Evolutionary conservation across 2,797 vertebrate genomes (phyloP).

Genomic region (Sphaeramia orbicularis): DNA sequence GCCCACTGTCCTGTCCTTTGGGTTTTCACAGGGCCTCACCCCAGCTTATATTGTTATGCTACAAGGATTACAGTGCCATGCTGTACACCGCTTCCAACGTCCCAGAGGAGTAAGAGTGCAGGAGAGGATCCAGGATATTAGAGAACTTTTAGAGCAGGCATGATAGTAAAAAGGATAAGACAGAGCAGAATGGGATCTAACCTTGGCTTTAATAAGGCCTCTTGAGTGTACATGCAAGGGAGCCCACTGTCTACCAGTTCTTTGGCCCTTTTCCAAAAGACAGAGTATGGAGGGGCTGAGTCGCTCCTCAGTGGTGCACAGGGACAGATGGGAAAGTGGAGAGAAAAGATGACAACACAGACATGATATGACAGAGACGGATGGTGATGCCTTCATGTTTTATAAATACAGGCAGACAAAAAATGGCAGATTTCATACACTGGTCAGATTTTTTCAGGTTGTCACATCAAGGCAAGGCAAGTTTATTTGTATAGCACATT

Average conservation of each 20-base stretch:
- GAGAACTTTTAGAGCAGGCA: slow-evolving; percentile 46
- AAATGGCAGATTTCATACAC: slow-evolving; percentile 31
- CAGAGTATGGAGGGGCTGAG: slow-evolving; percentile 17
- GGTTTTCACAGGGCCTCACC: slow-evolving; percentile 39
- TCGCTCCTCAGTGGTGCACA: slow-evolving; percentile 17
- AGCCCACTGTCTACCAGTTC: slow-evolving; percentile 31
- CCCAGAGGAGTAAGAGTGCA: slow-evolving; percentile 49
- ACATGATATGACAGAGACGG: slow-evolving; percentile 13
- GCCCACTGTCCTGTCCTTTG: slow-evolving; percentile 14
- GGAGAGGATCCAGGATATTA: slow-evolving; percentile 62
- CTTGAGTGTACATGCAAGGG: slow-evolving; percentile 61
- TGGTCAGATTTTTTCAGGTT: slow-evolving; percentile 37
- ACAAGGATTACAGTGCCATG: slow-evolving; percentile 28
- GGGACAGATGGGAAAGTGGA: background rate
- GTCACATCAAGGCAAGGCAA: slow-evolving; percentile 40
- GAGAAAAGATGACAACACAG: slow-evolving; percentile 18
- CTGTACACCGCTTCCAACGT: slow-evolving; percentile 29
- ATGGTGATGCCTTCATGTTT: slow-evolving; percentile 2
- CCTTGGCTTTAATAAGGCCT: slow-evolving; percentile 80
- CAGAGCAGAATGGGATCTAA: slow-evolving; percentile 62
- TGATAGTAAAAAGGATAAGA: slow-evolving; percentile 45
- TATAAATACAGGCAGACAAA: slow-evolving; percentile 4
- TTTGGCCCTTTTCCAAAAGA: slow-evolving; percentile 45
- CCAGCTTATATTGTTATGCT: slow-evolving; percentile 27
- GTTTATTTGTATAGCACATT: no score